Evolutionary conservation across 2,888 invertebrate species (phyloP).

Genomic region (Coelopa pilipes): DNA sequence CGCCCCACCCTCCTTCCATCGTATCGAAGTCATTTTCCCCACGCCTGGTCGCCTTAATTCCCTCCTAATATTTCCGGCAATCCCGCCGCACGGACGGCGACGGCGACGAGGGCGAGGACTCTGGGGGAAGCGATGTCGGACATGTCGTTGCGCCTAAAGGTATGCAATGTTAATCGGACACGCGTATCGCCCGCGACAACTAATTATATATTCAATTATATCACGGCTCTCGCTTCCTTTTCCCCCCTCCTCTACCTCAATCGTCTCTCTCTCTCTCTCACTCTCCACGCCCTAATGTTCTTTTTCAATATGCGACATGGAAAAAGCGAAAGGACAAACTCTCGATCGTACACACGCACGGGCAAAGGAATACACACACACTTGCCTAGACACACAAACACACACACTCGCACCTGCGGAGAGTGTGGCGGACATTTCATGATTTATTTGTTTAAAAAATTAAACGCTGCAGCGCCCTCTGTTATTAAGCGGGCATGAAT

Average conservation of each 20-base stretch:
- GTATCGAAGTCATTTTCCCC: too few relatives aligned
- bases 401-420: not conserved
- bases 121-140: too few relatives aligned
- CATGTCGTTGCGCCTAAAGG: not conserved
- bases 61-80: too few relatives aligned
- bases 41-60: too few relatives aligned
- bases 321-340: not conserved
- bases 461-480: slow-evolving; percentile 21
- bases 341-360: not conserved
- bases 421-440: slow-evolving; percentile 4
- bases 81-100: too few relatives aligned
- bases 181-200: slow-evolving; percentile 10
- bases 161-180: slow-evolving; percentile 8
- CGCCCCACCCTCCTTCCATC: too few relatives aligned
- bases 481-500: slow-evolving; percentile 20
- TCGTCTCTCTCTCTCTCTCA: too few relatives aligned
- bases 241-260: too few relatives aligned
- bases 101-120: too few relatives aligned
- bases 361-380: not conserved
- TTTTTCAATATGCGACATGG: slow-evolving; percentile 24
- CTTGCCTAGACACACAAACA: not conserved
- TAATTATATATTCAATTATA: slow-evolving; percentile 42
- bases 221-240: slow-evolving; percentile 28
- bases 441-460: slow-evolving; percentile 32
- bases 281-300: slow-evolving; percentile 2